Conservation (phyloP, 2,888 invertebrate species). For the Pasiphila rectangulata region DNA sequence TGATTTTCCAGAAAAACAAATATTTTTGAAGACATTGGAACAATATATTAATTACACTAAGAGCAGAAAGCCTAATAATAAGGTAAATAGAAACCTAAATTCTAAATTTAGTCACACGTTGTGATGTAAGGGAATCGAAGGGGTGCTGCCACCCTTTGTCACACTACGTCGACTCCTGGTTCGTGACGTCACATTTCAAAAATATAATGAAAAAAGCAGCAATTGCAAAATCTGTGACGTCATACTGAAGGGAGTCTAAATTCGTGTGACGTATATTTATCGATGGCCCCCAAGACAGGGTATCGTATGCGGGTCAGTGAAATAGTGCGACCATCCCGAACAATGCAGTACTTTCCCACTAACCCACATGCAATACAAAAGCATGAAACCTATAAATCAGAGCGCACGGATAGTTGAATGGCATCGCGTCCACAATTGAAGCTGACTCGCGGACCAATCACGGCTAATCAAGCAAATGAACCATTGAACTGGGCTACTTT, state of each 20-base stretch:
- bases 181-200: too few species aligned
- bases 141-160: too few species aligned
- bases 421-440: conserved; percentile 52
- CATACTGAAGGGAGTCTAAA: too few species aligned
- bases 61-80: too few species aligned
- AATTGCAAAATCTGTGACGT: too few species aligned
- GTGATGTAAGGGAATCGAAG: too few species aligned
- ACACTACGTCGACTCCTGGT: too few species aligned
- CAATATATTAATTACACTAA: too few species aligned
- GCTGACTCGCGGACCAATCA: conserved; percentile 72
- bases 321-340: background rate
- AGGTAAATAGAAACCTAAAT: too few species aligned
- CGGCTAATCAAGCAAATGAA: conserved; percentile 73
- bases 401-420: conserved; percentile 51
- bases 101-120: too few species aligned
- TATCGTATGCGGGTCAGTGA: background rate
- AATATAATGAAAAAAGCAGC: too few species aligned
- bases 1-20: background rate
- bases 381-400: conserved; percentile 37
- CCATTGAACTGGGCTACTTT: conserved; percentile 43
- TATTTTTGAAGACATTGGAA: background rate
- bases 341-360: background rate
- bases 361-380: conserved; percentile 17
- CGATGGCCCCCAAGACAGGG: background rate
- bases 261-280: too few species aligned